phyloP scores from a whole-genome alignment of 2,113 vertebrate genomes.

The Guaruba guarouba region DNA sequence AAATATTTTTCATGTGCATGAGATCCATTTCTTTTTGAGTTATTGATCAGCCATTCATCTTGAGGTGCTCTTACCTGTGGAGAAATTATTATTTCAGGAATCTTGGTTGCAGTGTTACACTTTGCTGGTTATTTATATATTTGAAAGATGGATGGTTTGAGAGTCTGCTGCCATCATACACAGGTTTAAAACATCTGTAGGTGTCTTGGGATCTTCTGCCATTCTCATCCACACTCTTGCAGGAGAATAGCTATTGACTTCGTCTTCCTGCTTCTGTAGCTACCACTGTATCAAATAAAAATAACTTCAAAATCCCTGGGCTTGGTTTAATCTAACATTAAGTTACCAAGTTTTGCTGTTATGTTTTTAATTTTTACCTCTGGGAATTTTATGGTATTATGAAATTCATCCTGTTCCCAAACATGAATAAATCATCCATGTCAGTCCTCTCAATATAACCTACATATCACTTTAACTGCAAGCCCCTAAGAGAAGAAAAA shows the following conservation, averaged over 20 bases:
- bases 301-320: neutral
- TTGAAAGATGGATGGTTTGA: neutral
- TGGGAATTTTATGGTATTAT: neutral
- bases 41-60: neutral
- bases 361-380: slow-evolving; percentile 14
- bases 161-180: neutral
- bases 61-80: neutral
- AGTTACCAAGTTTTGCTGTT: neutral
- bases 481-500: neutral
- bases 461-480: neutral
- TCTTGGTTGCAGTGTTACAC: neutral
- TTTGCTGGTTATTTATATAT: neutral
- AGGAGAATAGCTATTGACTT: neutral
- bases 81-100: neutral
- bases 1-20: neutral
- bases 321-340: neutral
- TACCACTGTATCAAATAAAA: neutral
- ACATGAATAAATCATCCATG: neutral
- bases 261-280: neutral
- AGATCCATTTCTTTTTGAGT: neutral
- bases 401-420: neutral
- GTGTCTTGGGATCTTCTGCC: neutral
- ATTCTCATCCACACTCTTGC: neutral
- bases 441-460: neutral
- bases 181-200: neutral